Percentiles rank a stretch among this genome's conserved stretches.
Conservation (phyloP, 2,797 vertebrate genomes). For the Gambelia wislizenii region DNA sequence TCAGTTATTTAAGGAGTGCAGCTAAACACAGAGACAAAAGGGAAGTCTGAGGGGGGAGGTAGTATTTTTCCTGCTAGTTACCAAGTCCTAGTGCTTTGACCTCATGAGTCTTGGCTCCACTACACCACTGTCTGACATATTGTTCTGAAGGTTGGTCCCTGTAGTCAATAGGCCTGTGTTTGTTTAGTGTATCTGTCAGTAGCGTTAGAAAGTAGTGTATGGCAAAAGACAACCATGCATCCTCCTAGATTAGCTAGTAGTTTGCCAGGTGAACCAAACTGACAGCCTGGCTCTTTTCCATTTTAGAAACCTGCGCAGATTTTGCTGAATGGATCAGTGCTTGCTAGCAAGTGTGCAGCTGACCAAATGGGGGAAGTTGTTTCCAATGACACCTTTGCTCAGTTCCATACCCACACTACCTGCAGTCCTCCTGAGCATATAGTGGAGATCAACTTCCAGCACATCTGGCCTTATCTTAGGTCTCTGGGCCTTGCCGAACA, state of each 20-base stretch:
- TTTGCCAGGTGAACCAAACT: constrained; percentile 18
- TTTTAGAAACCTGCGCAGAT: constrained; percentile 71
- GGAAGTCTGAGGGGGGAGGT: too few species aligned
- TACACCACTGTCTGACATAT: too few species aligned
- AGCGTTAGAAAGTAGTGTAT: neutral
- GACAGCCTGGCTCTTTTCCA: constrained; percentile 44
- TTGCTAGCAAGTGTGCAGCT: constrained; percentile 65
- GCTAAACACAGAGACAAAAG: too few species aligned
- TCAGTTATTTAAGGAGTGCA: too few species aligned
- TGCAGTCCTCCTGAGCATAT: constrained; percentile 50
- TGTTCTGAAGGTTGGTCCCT: neutral
- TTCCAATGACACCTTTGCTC: constrained; percentile 60
- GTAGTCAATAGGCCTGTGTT: neutral
- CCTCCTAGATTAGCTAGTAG: neutral
- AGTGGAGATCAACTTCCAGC: constrained; percentile 75
- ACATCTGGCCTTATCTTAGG: constrained; percentile 74
- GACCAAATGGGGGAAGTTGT: constrained; percentile 66
- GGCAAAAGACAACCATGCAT: neutral
- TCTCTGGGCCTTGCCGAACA: constrained; percentile 74
- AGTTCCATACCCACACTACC: constrained; percentile 65
- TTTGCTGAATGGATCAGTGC: constrained; percentile 78
- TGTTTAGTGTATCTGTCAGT: neutral
- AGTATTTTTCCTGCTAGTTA: too few species aligned
- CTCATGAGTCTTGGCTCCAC: too few species aligned
- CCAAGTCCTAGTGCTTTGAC: too few species aligned